A percentile compares a stretch with the other conserved stretches of the same genome.
phyloP scores from a whole-genome alignment of 92 coral and sea anemone genomes.

The Isaurus tuberculatus region DNA sequence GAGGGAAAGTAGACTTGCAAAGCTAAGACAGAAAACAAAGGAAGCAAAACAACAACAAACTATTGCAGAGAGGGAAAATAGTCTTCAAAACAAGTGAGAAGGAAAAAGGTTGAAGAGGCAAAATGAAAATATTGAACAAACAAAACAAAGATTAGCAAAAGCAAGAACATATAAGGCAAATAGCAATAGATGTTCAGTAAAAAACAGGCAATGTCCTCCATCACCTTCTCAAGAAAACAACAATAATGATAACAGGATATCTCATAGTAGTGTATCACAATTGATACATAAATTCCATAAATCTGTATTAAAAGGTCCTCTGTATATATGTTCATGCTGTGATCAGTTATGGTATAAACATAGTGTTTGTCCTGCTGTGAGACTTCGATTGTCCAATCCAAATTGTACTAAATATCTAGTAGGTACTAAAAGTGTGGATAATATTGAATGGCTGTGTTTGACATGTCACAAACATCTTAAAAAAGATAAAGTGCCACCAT shows the following conservation, averaged over 20 bases:
- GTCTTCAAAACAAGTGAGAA: neutral
- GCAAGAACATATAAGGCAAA: too few species aligned
- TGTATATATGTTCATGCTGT: conserved; percentile 41
- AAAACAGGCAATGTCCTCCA: neutral
- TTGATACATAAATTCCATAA: conserved; percentile 22
- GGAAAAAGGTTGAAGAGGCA: too few species aligned
- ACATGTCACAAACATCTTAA: conserved; percentile 9
- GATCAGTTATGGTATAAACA: conserved; percentile 57
- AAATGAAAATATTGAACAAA: too few species aligned
- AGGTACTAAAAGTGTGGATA: conserved; percentile 27
- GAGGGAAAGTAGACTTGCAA: conserved; percentile 2
- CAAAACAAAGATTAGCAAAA: too few species aligned
- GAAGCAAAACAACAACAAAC: neutral
- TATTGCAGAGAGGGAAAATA: conserved; percentile 18
- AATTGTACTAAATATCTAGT: conserved; percentile 24
- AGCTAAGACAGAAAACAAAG: neutral
- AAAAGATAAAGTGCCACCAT: conserved; percentile 41
- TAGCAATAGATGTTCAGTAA: too few species aligned
- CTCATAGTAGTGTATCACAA: neutral
- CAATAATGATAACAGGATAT: neutral
- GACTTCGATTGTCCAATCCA: conserved; percentile 15
- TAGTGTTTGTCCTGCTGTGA: conserved; percentile 17
- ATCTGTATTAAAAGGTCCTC: conserved; percentile 21
- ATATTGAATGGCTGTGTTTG: neutral
- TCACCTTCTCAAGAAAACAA: neutral